phyloP scores from a whole-genome alignment of 2,113 vertebrate genomes.

The Numida meleagris region DNA sequence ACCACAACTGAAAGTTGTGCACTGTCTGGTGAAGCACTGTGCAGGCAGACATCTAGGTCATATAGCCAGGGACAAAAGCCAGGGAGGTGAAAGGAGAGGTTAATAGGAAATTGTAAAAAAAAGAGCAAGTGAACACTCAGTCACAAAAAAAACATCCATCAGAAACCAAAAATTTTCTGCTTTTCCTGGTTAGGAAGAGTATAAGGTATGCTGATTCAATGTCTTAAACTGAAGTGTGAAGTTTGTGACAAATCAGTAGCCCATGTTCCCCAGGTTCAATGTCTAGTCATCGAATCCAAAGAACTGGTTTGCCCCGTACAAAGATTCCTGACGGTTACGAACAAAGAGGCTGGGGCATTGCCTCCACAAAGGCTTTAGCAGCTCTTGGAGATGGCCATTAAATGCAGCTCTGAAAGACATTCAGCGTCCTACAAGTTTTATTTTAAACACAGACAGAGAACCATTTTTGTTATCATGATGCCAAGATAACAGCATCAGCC shows the following conservation, averaged over 20 bases:
- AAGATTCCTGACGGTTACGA: rapidly evolving
- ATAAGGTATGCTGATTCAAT: rapidly evolving
- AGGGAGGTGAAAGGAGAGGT: not conserved
- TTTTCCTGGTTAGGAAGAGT: not conserved
- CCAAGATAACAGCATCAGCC: rapidly evolving
- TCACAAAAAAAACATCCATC: rapidly evolving
- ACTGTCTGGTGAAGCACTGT: not conserved
- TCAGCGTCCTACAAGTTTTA: rapidly evolving
- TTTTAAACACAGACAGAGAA: not conserved
- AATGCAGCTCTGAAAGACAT: not conserved
- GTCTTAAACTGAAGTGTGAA: not conserved
- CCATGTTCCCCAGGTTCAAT: not conserved
- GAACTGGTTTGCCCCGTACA: rapidly evolving
- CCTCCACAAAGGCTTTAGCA: not conserved
- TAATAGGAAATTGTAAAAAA: rapidly evolving
- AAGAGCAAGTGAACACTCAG: not conserved
- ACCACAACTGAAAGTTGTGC: no score
- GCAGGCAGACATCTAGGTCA: not conserved
- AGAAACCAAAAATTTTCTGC: rapidly evolving
- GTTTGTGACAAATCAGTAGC: rapidly evolving
- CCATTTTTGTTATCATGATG: rapidly evolving
- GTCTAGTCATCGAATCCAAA: not conserved
- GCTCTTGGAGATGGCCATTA: not conserved
- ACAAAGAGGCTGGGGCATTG: not conserved
- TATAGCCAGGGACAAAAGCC: not conserved